Evolutionary conservation across 2,797 vertebrate genomes (phyloP), one percentile per base, ranked within the genome.

Genomic region (Takifugu rubripes): DNA sequence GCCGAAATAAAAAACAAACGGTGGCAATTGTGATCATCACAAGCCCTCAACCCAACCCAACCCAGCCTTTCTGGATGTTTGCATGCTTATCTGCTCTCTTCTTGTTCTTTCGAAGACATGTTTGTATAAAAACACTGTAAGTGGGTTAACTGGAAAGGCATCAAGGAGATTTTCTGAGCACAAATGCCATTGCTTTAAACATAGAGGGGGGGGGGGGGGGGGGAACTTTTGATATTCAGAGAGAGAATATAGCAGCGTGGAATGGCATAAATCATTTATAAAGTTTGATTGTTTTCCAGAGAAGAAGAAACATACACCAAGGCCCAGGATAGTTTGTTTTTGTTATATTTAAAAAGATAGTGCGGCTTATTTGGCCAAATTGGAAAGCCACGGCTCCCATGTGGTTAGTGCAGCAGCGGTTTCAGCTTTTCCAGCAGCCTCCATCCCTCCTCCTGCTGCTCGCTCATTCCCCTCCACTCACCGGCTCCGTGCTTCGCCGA

Each of bases 241-340:
- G 87, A 85, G 84, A 88, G 87, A 90, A 90, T 86, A 79, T 75
- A 72, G 84, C 75, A 80, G 86, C 48, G 79, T 74, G 80, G 81
- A 86, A 79, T 70, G 70, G 62, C 86, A 90, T 91, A 80, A 91
- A 91, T 91, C 87, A 91, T 91, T 91, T 81, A 89, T 72, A 86
- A 78, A 87, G 86, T 88, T 88, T 91, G 88, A 91, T 91, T 92
- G 89, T 91, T 91, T 91, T 92, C 89, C 87, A 90, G 86, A 88
- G 69, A 66, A 86, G 76, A 85, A 87, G 81, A 87, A 87, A 83
- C 80, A 84, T 62, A 87, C 84, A 87, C 79, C 81, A 82, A 88
- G 81, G 77, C 84, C 82, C 85, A 87, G 74, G 75, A 87, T 75
- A 84, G 87, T 89, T 90, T 87, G 78, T 89, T 87, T 87, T 85